Base-by-base conservation (phyloP, 2,797 vertebrate species). In the Pipistrellus nathusii region DNA sequence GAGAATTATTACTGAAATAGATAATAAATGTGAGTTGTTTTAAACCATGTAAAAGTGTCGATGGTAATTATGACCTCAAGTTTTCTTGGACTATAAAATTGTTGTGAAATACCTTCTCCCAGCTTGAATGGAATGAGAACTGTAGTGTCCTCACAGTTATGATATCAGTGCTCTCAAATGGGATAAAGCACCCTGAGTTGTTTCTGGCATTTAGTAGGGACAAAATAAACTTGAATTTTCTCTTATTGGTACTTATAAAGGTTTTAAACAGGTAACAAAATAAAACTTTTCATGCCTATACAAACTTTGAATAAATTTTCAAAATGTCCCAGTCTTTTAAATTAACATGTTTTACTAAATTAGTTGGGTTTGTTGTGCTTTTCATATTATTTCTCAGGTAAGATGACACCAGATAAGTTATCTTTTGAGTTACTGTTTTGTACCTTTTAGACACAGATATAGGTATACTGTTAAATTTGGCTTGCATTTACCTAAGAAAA, bases 71-170 rank as follows among this genome's bases (percentile, higher is more conserved):
- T 94, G 75, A 89, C 10, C 12, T 48, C 8, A 0, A 59, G 25
- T 82, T 76, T 96, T 95, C 73, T 95, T 92, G 73, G n/a, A 85
- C 17, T 2, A 0, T 85, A 48, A 48, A 90, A 93, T 8, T 73
- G 38, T 15, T 83, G 71, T 12, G 95, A 95, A 83, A 71, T 93
- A 90, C 90, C n/a, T 90, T 84, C 72, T 87, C 57, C 66, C 35
- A 85, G 69, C 35, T 85, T 90, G 53, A 75, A 20, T 30, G 27
- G 46, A 76, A 18, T 85, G 25, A 87, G 41, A 92, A 21, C 62
- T 4, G 59, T 41, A 46, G 11, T 76, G n/a, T 68, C 23, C 30
- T 88, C 35, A 44, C 18, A 55, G 30, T 85, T 78, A 17, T 14
- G 32, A 76, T 32, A 15, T 41, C 73, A 83, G 18, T 27, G 13